phyloP scores from a whole-genome alignment of 2,888 invertebrate species.

The Pristionchus maxplancki region DNA sequence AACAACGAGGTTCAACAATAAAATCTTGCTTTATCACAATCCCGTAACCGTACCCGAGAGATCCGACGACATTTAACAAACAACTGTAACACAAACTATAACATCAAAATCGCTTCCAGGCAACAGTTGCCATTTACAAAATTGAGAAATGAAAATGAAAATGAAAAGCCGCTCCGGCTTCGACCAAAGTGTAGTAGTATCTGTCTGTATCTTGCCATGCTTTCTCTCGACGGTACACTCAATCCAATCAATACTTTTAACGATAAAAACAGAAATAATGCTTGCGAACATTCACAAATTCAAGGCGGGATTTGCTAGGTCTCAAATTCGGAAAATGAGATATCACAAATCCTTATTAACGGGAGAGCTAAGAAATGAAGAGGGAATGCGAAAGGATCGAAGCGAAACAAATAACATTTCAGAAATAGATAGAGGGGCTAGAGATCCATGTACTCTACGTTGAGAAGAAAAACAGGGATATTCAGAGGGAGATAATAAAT shows the following conservation, averaged over 20 bases:
- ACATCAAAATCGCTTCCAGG: conserved; percentile 35
- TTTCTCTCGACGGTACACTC: background rate
- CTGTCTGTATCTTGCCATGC: conserved; percentile 43
- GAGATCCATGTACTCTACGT: conserved; percentile 29
- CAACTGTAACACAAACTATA: background rate
- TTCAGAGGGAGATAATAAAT: background rate
- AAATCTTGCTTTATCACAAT: conserved; percentile 15
- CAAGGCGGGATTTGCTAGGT: background rate
- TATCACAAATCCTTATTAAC: conserved; percentile 10
- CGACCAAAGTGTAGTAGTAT: conserved; percentile 47
- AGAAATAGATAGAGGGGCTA: background rate
- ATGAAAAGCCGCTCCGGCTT: background rate
- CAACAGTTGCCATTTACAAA: background rate
- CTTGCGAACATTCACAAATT: conserved; percentile 15
- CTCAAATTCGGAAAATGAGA: conserved; percentile 28
- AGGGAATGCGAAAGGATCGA: conserved; percentile 4
- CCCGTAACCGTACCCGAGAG: conserved; percentile 19
- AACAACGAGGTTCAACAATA: too few relatives aligned
- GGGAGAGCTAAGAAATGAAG: background rate
- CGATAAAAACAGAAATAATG: conserved; percentile 23
- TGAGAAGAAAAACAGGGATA: conserved; percentile 31
- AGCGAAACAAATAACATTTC: conserved; percentile 27
- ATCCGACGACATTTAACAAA: conserved; percentile 1
- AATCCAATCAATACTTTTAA: conserved; percentile 29
- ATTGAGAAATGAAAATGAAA: background rate